A percentile compares a stretch with the other conserved stretches of the same genome.
Evolutionary conservation across 2,797 vertebrate species (phyloP).

Genomic region (Eulemur rubriventer): DNA sequence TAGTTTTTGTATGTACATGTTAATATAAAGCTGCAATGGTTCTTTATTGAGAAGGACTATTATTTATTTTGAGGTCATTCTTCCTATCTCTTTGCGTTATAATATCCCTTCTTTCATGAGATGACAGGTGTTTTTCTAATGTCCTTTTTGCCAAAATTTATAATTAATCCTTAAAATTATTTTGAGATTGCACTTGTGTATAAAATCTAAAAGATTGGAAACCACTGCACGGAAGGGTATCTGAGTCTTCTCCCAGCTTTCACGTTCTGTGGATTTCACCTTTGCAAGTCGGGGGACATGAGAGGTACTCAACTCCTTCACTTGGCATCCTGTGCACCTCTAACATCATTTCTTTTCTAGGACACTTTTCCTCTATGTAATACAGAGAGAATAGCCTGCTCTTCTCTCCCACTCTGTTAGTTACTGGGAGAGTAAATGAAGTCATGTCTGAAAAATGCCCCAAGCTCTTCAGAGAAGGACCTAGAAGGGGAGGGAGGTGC

Average conservation of each 20-base stretch:
- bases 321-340: background rate
- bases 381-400: background rate
- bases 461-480: slow-evolving; percentile 37
- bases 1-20: background rate
- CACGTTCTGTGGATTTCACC: background rate
- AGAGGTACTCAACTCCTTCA: background rate
- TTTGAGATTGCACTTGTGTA: slow-evolving; percentile 3
- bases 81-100: background rate
- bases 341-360: background rate
- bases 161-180: slow-evolving; percentile 14
- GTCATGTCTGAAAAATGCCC: slow-evolving; percentile 65
- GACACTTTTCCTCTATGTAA: background rate
- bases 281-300: background rate
- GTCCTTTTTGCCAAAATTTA: background rate
- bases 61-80: background rate
- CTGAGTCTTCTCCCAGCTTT: background rate
- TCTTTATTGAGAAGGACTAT: background rate
- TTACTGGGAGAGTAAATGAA: slow-evolving; percentile 51
- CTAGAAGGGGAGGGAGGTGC: background rate
- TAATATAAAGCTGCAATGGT: background rate
- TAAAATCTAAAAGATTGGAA: slow-evolving; percentile 24
- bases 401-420: background rate
- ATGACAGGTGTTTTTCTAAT: background rate
- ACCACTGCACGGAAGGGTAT: background rate
- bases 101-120: background rate